These are phyloP conservation scores for Mormyrus lacerda DNA, from an alignment of 2,113 vertebrate species.

Conservation along the genomic window DNA sequence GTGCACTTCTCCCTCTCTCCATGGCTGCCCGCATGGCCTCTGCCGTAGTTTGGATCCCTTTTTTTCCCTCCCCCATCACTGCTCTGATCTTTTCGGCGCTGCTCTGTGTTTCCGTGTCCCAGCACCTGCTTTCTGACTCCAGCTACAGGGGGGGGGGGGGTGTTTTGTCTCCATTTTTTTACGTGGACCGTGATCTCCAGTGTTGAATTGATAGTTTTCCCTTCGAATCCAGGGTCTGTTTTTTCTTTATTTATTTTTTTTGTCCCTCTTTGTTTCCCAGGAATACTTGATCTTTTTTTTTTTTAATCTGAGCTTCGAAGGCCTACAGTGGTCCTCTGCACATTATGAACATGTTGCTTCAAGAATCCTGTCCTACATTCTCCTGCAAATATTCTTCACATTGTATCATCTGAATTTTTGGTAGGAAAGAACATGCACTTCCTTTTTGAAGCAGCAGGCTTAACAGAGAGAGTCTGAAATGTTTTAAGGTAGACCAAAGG, in stretches of 20 bases:
- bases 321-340: conserved; percentile 1
- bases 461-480: background rate
- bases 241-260: background rate
- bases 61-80: background rate
- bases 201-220: background rate
- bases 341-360: background rate
- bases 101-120: conserved; percentile 61
- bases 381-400: background rate
- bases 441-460: background rate
- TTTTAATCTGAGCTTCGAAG: background rate
- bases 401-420: background rate
- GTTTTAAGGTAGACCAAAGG: background rate
- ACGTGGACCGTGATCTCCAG: background rate
- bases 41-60: background rate
- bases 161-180: background rate
- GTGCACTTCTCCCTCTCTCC: background rate
- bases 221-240: background rate
- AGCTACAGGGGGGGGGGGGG: background rate
- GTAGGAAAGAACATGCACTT: background rate
- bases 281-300: background rate
- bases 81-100: conserved; percentile 50
- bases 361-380: background rate
- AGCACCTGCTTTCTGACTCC: conserved; percentile 45
- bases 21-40: background rate
- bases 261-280: background rate